A percentile compares a stretch with the other conserved stretches of the same genome.
phyloP scores from a whole-genome alignment of 2,888 invertebrate species.

The Micoletzkya japonica region DNA sequence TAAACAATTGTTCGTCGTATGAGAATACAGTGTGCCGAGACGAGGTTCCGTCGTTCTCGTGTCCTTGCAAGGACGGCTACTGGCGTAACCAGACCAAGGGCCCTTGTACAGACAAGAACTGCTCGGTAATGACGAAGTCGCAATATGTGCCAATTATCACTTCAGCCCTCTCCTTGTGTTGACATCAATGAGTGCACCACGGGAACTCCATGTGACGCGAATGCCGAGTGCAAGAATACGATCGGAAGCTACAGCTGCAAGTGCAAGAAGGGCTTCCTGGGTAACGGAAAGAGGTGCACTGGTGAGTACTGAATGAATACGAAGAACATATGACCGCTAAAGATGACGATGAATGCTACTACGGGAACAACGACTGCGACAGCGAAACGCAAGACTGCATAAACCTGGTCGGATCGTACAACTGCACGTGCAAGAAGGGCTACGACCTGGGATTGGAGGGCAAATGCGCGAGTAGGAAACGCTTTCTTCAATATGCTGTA shows the following conservation, averaged over 20 bases:
- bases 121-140: background rate
- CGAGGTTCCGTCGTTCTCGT: constrained; percentile 1
- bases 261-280: constrained; percentile 18
- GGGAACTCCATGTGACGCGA: background rate
- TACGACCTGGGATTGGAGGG: constrained; percentile 8
- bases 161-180: constrained; percentile 11
- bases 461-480: constrained; percentile 1
- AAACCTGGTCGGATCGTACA: constrained; percentile 14
- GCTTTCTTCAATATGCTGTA: background rate
- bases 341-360: constrained; percentile 24
- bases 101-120: background rate
- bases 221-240: constrained; percentile 13
- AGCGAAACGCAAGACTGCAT: constrained; percentile 11
- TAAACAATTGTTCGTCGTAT: constrained; percentile 20
- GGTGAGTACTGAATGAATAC: background rate
- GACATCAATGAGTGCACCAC: constrained; percentile 53
- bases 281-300: constrained; percentile 15
- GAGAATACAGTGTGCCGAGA: constrained; percentile 23
- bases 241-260: background rate
- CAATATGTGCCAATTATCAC: background rate
- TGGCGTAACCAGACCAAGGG: constrained; percentile 6
- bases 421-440: constrained; percentile 26
- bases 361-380: constrained; percentile 11
- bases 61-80: constrained; percentile 21
- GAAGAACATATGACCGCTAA: too few species aligned